A percentile compares a stretch with the other conserved stretches of the same genome.
Conservation (phyloP, 2,113 vertebrate genomes). For the Pheucticus melanocephalus region DNA sequence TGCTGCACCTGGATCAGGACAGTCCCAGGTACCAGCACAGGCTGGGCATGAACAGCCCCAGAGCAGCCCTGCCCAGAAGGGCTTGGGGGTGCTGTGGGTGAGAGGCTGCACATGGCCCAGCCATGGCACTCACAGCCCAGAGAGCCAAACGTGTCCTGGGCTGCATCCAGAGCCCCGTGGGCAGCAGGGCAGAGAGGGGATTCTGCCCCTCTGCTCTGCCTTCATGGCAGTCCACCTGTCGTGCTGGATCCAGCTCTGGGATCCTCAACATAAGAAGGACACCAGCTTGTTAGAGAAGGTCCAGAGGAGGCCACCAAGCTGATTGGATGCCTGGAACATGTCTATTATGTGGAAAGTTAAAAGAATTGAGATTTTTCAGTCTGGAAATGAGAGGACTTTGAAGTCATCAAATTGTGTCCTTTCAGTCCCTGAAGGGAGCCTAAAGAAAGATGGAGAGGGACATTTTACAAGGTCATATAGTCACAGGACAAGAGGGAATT, state of each 20-base stretch:
- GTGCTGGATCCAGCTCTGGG: rapidly evolving
- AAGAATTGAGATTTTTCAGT: neutral
- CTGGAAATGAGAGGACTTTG: neutral
- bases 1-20: neutral
- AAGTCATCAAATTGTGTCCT: neutral
- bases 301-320: neutral
- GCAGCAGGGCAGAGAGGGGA: neutral
- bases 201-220: neutral
- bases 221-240: rapidly evolving
- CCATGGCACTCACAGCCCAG: neutral
- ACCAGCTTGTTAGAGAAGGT: neutral
- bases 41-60: rapidly evolving
- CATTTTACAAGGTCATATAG: neutral
- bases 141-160: neutral
- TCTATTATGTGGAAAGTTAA: neutral
- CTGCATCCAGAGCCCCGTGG: rapidly evolving
- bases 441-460: neutral
- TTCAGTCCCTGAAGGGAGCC: neutral
- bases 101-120: neutral
- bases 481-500: neutral
- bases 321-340: neutral
- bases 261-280: too few relatives aligned
- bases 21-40: rapidly evolving
- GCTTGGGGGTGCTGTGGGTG: neutral
- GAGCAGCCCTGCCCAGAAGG: neutral